Base-by-base conservation (phyloP, 2,797 vertebrate genomes). In the Onychomys torridus region DNA sequence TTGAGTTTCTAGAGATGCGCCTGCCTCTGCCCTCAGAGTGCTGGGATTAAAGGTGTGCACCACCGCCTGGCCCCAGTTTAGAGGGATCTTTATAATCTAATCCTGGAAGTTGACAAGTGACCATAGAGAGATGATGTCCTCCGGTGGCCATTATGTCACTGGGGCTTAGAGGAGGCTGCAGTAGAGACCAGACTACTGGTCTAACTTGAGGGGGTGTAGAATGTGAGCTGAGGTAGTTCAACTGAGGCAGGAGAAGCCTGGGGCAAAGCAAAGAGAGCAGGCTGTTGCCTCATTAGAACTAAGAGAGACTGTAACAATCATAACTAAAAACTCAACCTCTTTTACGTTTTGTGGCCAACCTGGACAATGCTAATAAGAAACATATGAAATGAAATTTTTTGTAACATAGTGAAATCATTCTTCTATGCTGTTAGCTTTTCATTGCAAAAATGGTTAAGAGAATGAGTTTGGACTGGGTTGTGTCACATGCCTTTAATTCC, bases 381-480 rank as follows among this genome's bases (percentile, higher is more conserved):
- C 71, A 88, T 91, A 87, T 73, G 67, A 92, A 82, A 61, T 2
- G 32, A 49, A 1, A 17, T 46, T 97, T 93, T 93, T 95, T 83
- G 63, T 46, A 87, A 59, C 25, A 77, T n/a, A 23, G 3, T 2
- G 23, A 55, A 89, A 83, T 52, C 57, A 13, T 69, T 81, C 3
- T n/a, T 71, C 16, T 83, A 55, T 21, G 23, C 21, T 69, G 46
- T 55, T 52, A n/a, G 34, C 40, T 52, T 2, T 17, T 25, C n/a
- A 6, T n/a, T 29, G n/a, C 11, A 61, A 85, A 85, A 85, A 32
- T 89, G 32, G 25, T 32, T 77, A 63, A 91, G 61, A 69, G 27
- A n/a, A 0, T 52, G 49, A 52, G 49, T 52, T 52, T 52, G 49
- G 49, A 52, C 11, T 52, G 49, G 49, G 11, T 52, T 52, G 49